Evolutionary conservation across 2,888 invertebrate genomes (phyloP), one percentile per base, ranked within the genome.

Genomic region (Spodoptera littoralis): DNA sequence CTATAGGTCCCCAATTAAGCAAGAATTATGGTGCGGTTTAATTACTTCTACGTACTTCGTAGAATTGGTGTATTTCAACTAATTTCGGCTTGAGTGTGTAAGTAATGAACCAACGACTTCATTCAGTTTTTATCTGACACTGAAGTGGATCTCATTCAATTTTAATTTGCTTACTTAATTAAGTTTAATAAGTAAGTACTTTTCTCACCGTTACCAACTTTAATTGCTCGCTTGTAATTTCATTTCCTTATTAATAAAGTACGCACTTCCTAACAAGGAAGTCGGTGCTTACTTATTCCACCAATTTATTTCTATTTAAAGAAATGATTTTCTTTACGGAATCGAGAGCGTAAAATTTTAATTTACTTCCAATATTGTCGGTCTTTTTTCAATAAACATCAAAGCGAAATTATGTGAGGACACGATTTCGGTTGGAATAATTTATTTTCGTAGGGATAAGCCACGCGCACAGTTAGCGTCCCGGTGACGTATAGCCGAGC

Each of bases 331-430:
- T 54, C 43, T 73, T 55, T 45, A 11, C 12, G 12, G 36, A 53
- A 53, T 55, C 11, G 12, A 24, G 12, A 24, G 36, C 44, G 41
- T 52, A 18, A 22, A 49, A 52, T 54, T 60, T 70, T 57, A 51
- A 70, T 64, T 27, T 43, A 50, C 24, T 56, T 57, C 51, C 46
- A 46, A 56, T 59, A 46, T 64, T 53, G 12, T 44, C 11, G 18
- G 13, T 49, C 9, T 36, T 73, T 63, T 69, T 61, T 59, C 60
- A 65, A 60, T 63, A 73, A 63, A 76, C 65, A 66, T 70, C 53
- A 57, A 65, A 76, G 64, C 46, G 64, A 73, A 81, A 77, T 84
- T 79, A 83, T 84, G 78, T 80, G 53, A 57, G 61, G 72, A 72
- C 81, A 84, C 78, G 84, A 64, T 65, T 65, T 71, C 27, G 53